Evolutionary conservation across 2,888 invertebrate genomes (phyloP).

Genomic region (Cataglyphis cursor): DNA sequence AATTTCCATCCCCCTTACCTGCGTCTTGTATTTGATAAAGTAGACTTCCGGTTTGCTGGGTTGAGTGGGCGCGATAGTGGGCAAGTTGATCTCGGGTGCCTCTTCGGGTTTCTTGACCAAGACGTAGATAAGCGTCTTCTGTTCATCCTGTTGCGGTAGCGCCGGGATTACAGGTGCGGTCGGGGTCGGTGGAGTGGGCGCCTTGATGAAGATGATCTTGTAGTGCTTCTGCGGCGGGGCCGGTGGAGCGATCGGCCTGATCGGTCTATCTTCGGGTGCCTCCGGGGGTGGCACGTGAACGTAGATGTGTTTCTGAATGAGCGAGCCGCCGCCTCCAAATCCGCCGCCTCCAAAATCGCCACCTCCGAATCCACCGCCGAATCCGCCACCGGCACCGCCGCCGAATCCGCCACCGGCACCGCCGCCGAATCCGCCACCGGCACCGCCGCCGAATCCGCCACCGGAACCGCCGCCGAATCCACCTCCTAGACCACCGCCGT

Average conservation of each 20-base stretch:
- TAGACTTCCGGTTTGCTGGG: conserved; percentile 96
- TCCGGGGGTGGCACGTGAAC: conserved; percentile 96
- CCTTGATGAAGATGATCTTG: conserved; percentile 97
- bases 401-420: conserved; percentile 65
- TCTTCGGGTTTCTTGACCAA: conserved; percentile 96
- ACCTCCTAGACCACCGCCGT: conserved; percentile 79
- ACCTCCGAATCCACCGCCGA: conserved; percentile 71
- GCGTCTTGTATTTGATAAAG: conserved; percentile 95
- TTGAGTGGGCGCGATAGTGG: conserved; percentile 92
- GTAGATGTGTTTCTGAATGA: conserved; percentile 95
- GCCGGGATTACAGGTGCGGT: conserved; percentile 93
- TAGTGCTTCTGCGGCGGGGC: conserved; percentile 95
- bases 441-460: conserved; percentile 64
- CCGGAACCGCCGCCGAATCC: conserved; percentile 68
- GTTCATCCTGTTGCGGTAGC: conserved; percentile 93
- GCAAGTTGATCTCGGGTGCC: conserved; percentile 93
- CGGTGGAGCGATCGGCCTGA: conserved; percentile 90
- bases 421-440: conserved; percentile 73
- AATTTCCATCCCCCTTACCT: conserved; percentile 82
- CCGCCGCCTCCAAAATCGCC: conserved; percentile 64
- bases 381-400: conserved; percentile 67
- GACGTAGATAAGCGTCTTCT: conserved; percentile 96
- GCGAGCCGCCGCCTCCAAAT: conserved; percentile 87
- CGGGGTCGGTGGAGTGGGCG: conserved; percentile 94
- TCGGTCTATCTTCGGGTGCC: conserved; percentile 90